Evolutionary conservation across 1,140 invertebrate species (phyloP), one percentile per base, ranked within the genome.

Genomic region (Odontomachus brunneus): DNA sequence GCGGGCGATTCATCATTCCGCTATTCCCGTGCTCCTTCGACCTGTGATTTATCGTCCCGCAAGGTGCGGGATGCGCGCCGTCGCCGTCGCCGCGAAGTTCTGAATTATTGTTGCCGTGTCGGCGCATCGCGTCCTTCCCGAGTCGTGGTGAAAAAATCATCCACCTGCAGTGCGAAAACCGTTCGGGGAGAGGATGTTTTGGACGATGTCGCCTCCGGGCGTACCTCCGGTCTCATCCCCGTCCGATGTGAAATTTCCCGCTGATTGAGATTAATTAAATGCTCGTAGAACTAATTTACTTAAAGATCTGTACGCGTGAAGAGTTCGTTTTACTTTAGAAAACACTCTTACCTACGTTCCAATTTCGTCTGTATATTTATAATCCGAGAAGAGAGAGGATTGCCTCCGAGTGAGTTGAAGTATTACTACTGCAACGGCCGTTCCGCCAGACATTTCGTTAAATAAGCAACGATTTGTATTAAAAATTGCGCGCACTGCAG

Each of bases 1-100:
- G 73, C 60, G 73, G 44, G 67, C 78, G 57, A 84, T 84, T 84
- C 49, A 82, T 84, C 75, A 84, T 84, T 84, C 76, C 60, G 17
- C 14, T 84, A 81, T 84, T 81, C 65, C 44, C 44, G 76, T 19
- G 65, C 76, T 81, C 76, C 66, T 84, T 84, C 53, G 65, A 84
- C 62, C 49, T 5, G 76, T 84, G 83, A 84, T 84, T 84, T 84
- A 84, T 84, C 33, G 66, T 73, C 29, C 55, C 66, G 66, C 66
- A 84, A 82, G 69, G 51, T 51, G 69, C 48, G 59, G 44, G 57
- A 53, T 63, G 78, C 24, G 60, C 53, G n/a, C 24, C 48, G n/a
- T n/a, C n/a, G 48, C 48, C 55, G 3, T 59, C 38, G 15, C 24
- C 55, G 44, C 48, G 67, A 63, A 74, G 69, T 74, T 82, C 69